Conservation (phyloP, 2,888 invertebrate genomes). For the Agrilus cyanescens region DNA sequence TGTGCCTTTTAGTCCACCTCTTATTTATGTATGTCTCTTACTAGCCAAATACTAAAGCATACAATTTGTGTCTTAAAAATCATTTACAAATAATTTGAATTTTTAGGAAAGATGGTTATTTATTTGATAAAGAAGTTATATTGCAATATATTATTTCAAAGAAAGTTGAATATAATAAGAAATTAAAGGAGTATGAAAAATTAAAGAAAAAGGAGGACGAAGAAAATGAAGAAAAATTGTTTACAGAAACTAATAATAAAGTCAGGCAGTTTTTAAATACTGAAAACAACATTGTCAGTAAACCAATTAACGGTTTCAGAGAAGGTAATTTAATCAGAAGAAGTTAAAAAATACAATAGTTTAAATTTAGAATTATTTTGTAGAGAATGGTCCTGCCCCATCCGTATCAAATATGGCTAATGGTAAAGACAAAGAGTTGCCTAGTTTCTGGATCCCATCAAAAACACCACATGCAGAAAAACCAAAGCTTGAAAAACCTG, state of each 20-base stretch:
- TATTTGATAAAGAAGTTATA: conserved; percentile 96
- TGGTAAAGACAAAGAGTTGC: conserved; percentile 68
- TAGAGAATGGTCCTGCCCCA: conserved; percentile 17
- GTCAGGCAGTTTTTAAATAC: conserved; percentile 69
- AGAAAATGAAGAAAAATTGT: conserved; percentile 56
- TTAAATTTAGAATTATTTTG: conserved; percentile 3
- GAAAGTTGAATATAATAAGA: conserved; percentile 81
- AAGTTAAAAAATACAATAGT: no score
- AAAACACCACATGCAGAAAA: conserved; percentile 73
- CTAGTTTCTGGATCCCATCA: conserved; percentile 95
- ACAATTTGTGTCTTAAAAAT: no score
- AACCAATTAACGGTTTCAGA: conserved; percentile 33
- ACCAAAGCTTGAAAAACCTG: conserved; percentile 63
- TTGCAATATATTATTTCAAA: conserved; percentile 89
- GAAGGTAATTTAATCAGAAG: conserved; percentile 20
- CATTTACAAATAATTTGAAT: background rate
- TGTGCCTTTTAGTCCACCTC: no score
- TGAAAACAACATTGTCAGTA: conserved; percentile 64
- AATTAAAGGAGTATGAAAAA: conserved; percentile 85
- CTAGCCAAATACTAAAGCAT: no score
- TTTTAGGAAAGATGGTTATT: conserved; percentile 65
- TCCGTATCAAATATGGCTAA: conserved; percentile 63
- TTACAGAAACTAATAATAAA: conserved; percentile 62
- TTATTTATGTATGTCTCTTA: no score
- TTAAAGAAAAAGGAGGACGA: conserved; percentile 66